Evolutionary conservation across 2,888 invertebrate genomes (phyloP), one percentile per base, ranked within the genome.

Genomic region (Cremastinae sp.): DNA sequence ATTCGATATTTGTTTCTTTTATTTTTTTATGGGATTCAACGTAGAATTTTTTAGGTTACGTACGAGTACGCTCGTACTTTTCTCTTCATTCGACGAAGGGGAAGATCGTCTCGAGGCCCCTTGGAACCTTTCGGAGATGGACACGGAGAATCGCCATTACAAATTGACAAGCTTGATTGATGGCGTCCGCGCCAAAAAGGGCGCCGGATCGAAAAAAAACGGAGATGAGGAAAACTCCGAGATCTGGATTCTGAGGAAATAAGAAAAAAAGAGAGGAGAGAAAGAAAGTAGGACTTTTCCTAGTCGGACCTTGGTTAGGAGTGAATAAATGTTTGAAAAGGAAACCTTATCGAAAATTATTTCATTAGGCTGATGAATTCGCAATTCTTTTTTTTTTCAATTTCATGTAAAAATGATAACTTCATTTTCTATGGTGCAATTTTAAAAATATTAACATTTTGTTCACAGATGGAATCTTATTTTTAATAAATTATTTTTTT

Each of bases 161-260:
- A 90, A 90, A 90, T 90, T 91, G 91, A 91, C 91, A 91, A 90
- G 89, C 88, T 90, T 91, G 91, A 91, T 91, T 90, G 91, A 91
- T 91, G 90, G 90, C 86, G 85, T 77, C 80, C 79, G 81, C 5
- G 28, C 82, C 81, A 79, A 69, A 82, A 82, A 83, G 84, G 83
- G 81, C 80, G 35, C 43, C 79, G 78, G 79, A 80, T 80, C 79
- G 82, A 77, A 69, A 75, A 74, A 72, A 49, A 70, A 74, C 79
- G 58, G 59, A 58, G 56, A 71, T 78, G 78, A 78, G 79, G 78
- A 80, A 80, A 74, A 79, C 70, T 70, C 74, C 79, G 79, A 74
- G 81, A 90, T 81, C 81, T 83, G 79, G 83, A 41, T 7, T 8
- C 18, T 8, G 45, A n/a, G 8, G 35, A 45, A n/a, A 47, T 35